Evolutionary conservation across 2,113 vertebrate species (phyloP).

Genomic region (Clinocottus analis): DNA sequence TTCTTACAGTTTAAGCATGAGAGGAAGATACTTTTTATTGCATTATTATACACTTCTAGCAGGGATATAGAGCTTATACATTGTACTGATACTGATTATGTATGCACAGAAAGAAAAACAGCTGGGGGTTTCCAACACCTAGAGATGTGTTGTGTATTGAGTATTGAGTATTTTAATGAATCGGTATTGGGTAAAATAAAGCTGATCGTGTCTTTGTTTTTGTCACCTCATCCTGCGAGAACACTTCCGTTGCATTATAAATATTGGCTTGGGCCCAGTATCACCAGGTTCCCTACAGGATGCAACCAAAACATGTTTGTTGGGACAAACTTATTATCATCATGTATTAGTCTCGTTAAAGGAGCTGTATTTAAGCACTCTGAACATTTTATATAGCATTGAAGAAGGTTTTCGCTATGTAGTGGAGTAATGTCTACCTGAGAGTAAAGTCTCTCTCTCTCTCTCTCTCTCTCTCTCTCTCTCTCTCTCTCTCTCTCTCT

Average conservation of each 20-base stretch:
- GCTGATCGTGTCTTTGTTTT: background rate
- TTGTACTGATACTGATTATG: too few relatives aligned
- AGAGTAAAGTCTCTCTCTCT: too few relatives aligned
- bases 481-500: too few relatives aligned
- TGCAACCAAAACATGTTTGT: background rate
- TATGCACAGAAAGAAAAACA: too few relatives aligned
- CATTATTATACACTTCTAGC: background rate
- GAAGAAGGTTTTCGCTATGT: background rate
- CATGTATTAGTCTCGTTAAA: background rate
- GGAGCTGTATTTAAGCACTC: background rate
- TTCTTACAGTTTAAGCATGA: constrained; percentile 1
- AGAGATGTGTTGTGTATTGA: background rate
- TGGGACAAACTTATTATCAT: background rate
- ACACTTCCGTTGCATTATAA: too few relatives aligned
- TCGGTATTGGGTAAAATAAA: background rate
- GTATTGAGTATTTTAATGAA: too few relatives aligned
- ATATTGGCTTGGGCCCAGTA: background rate
- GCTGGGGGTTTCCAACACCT: too few relatives aligned
- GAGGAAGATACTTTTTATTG: background rate
- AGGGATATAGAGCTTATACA: background rate
- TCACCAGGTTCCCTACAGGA: background rate
- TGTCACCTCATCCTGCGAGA: rapidly evolving
- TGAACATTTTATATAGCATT: background rate
- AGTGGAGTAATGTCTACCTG: too few relatives aligned
- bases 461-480: too few relatives aligned